These are phyloP conservation scores for Himalopsyche phryganea DNA, from an alignment of 1,140 invertebrate genomes.

Conservation along the genomic window DNA sequence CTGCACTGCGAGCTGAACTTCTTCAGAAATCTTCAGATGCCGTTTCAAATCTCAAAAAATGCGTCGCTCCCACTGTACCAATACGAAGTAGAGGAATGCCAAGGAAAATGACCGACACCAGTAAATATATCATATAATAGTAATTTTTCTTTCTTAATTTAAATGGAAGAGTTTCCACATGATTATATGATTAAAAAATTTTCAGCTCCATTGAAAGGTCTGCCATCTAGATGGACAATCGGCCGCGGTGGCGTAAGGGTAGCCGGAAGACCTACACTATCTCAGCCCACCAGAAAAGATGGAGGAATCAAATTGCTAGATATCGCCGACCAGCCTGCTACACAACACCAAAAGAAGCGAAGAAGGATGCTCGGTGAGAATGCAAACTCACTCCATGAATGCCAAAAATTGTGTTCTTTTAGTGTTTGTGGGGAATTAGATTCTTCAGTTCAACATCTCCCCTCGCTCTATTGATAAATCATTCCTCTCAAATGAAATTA, in stretches of 20 bases:
- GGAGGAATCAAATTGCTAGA: conserved; percentile 91
- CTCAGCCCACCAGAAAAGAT: conserved; percentile 68
- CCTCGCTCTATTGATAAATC: no score
- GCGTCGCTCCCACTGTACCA: conserved; percentile 82
- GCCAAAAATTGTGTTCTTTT: no score
- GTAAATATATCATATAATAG: conserved; percentile 55
- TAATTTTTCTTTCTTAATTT: no score
- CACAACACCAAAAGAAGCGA: conserved; percentile 60
- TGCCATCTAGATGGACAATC: conserved; percentile 75
- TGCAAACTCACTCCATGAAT: no score
- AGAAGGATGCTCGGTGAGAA: conserved; percentile 46
- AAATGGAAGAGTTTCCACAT: no score
- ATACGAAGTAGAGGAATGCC: conserved; percentile 90
- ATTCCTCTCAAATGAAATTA: no score
- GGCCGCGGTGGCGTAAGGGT: conserved; percentile 56
- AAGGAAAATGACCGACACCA: conserved; percentile 93
- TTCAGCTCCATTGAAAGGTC: conserved; percentile 83
- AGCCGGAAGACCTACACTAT: conserved; percentile 47
- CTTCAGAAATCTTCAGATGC: conserved; percentile 89
- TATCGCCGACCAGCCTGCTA: conserved; percentile 83
- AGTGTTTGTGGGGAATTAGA: no score
- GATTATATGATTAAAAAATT: no score
- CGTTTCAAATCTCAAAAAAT: conserved; percentile 84
- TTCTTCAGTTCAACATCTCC: no score
- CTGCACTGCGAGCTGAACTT: conserved; percentile 81